Percentiles rank a stretch among this genome's conserved stretches.
These are phyloP conservation scores for Eclectus roratus DNA, from an alignment of 2,113 vertebrate genomes.

Conservation along the genomic window DNA sequence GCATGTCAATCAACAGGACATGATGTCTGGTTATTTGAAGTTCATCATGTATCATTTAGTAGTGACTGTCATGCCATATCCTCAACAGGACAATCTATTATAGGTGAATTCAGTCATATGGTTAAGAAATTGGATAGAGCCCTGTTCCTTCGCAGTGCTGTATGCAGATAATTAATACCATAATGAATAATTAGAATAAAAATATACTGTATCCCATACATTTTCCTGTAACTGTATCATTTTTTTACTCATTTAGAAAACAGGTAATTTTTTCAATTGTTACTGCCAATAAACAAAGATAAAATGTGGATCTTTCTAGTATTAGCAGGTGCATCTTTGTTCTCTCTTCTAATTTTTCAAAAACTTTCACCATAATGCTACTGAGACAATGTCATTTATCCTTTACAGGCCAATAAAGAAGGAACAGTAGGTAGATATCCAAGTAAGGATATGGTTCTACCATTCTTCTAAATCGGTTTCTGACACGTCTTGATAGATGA, in stretches of 20 bases:
- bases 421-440: background rate
- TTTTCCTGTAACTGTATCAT: conserved; percentile 2
- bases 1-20: conserved; percentile 48
- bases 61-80: conserved; percentile 31
- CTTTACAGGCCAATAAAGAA: background rate
- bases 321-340: background rate
- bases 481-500: background rate
- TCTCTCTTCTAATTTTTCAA: background rate
- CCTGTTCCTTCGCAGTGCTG: background rate
- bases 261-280: background rate
- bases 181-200: conserved; percentile 34
- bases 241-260: background rate
- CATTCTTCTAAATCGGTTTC: background rate
- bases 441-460: background rate
- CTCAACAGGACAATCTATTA: background rate
- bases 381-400: background rate
- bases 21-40: conserved; percentile 55
- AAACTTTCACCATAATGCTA: background rate
- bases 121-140: conserved; percentile 1
- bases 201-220: background rate
- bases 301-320: background rate
- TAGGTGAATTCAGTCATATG: background rate
- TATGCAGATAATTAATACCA: background rate
- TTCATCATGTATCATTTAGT: conserved; percentile 58
- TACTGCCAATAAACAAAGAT: background rate